These are phyloP conservation scores for Drosophila aff. DNA, from an alignment of 1,140 invertebrate genomes.

Conservation along the genomic window DNA sequence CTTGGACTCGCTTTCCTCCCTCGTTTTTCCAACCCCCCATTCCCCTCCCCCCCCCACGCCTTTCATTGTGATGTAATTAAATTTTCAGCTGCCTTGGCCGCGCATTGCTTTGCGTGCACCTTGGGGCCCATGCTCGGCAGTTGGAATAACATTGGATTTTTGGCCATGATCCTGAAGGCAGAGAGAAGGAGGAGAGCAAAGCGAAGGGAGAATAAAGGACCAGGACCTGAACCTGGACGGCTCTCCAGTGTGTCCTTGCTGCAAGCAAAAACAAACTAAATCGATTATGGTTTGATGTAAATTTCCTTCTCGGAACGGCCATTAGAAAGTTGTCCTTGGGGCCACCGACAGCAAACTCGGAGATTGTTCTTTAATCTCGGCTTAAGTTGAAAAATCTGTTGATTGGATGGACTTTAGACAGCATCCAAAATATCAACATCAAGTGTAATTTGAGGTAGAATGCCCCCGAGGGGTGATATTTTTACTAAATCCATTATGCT, in stretches of 20 bases:
- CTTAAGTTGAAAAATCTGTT: constrained; percentile 18
- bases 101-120: constrained; percentile 51
- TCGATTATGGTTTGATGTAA: constrained; percentile 71
- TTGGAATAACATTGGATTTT: constrained; percentile 30
- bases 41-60: background rate
- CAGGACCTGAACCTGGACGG: background rate
- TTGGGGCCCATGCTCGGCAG: constrained; percentile 21
- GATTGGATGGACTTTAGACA: constrained; percentile 14
- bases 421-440: constrained; percentile 11
- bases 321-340: constrained; percentile 20
- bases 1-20: background rate
- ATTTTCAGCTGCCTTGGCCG: constrained; percentile 57
- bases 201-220: too few relatives aligned
- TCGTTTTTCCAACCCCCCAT: background rate
- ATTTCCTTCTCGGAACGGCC: constrained; percentile 25
- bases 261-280: constrained; percentile 49
- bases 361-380: constrained; percentile 21
- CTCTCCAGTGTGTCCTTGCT: constrained; percentile 40
- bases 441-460: background rate
- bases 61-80: constrained; percentile 71
- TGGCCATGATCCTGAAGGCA: constrained; percentile 1
- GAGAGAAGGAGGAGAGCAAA: background rate
- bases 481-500: background rate
- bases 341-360: background rate
- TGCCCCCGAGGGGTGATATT: background rate